A percentile compares a stretch with the other conserved stretches of the same genome.
These are phyloP conservation scores for Tipula unca DNA, from an alignment of 2,888 invertebrate species.

Conservation along the genomic window DNA sequence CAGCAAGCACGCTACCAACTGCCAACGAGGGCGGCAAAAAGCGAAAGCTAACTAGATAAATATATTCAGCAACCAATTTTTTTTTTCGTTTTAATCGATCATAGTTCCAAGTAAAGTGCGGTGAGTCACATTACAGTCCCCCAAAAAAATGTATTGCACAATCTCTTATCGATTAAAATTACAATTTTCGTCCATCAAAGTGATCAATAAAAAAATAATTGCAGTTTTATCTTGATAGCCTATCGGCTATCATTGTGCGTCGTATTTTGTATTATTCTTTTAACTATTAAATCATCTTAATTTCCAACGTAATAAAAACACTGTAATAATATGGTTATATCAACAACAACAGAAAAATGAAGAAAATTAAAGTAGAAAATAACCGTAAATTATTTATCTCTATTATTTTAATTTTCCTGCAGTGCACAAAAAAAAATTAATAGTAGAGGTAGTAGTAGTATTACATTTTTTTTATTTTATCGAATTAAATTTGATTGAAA, in stretches of 20 bases:
- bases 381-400: slow-evolving; percentile 8
- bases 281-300: not conserved
- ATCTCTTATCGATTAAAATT: not conserved
- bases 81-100: no score
- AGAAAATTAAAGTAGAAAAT: not conserved
- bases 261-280: not conserved
- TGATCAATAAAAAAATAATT: not conserved
- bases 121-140: no score
- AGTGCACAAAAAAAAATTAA: not conserved
- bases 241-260: not conserved
- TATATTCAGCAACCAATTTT: no score
- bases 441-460: not conserved
- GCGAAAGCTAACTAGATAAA: no score
- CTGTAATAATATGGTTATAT: not conserved
- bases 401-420: not conserved
- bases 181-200: not conserved
- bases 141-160: not conserved
- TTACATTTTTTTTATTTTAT: not conserved
- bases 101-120: no score
- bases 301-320: not conserved
- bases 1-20: no score
- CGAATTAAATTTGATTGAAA: slow-evolving; percentile 8
- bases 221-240: not conserved
- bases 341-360: not conserved
- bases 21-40: no score